Base-by-base conservation (phyloP, 1,140 invertebrate species). In the Drosophila littoralis region DNA sequence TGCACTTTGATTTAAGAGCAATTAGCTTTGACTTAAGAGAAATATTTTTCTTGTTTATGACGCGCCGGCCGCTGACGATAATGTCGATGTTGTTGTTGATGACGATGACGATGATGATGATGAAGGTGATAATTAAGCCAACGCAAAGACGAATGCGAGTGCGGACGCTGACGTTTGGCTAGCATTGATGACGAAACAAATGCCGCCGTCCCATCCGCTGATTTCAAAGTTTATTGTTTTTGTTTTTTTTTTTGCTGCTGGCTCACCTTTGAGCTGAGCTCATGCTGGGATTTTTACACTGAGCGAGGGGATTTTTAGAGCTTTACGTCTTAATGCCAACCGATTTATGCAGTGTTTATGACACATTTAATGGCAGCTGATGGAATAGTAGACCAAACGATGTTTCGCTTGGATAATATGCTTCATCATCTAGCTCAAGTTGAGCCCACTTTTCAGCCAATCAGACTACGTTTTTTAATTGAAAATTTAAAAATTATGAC, bases 1-100 rank as follows among this genome's bases (percentile, higher is more conserved):
- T 73, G 79, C 60, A 48, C 76, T 77, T 89, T 83, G 83, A 86
- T 86, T 86, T 86, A 86, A 86, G 83, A 88, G 83, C 76, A 71
- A 86, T 88, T 88, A 86, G 69, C 79, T 77, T 79, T 88, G 84
- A 88, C 83, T 86, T 86, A 86, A 86, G 84, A 86, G 83, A 89
- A 80, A 71, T 71, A 86, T 75, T 76, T 74, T 10, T 58, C 43
- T 86, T 79, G 76, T 77, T 86, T 83, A 86, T 80, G 79, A 77
- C 79, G 61, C 55, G 35, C 64, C 77, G 58, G 68, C 58, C 42
- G 40, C 58, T 38, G 46, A 63, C 35, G 50, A 43, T 45, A 55
- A 58, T 38, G 32, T 17, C 10, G 32, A 43, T 4, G 50, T 57
- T 70, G 66, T 65, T 1, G 51, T 10, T 35, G 32, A 13, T 7